Base-by-base conservation (phyloP, 2,113 vertebrate species). In the Cyanistes caeruleus region DNA sequence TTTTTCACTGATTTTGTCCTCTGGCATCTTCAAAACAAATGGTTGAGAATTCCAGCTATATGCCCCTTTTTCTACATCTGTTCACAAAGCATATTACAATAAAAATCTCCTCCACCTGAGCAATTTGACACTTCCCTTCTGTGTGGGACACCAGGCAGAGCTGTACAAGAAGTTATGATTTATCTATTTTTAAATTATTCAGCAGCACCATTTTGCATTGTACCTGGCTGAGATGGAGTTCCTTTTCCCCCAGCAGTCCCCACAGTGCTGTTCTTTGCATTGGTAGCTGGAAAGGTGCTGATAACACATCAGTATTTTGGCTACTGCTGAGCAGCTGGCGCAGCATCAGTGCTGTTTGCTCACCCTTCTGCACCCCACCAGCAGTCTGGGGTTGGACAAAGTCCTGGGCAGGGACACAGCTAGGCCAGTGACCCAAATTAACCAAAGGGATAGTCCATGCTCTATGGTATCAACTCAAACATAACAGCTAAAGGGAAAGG, bases 281-380 rank as follows among this genome's bases (percentile, higher is more conserved):
- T 25, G 48, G 55, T 53, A 31, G 11, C 62, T 48, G 56, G n/a
- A 31, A 48, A 62, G 55, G n/a, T 53, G 39, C 41, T 53, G 62
- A 21, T 41, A 53, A 27, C 78, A 41, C n/a, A 41, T 20, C 6
- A 4, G 30, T 25, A 2, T 68, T 75, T 53, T 53, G 46, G 46
- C 11, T 31, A 4, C 39, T 53, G 46, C 33, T 41, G 62, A 53
- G 39, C 39, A 53, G 15, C 28, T 46, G 39, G 16, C 53, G 39
- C 53, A 68, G 24, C 24, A 41, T 15, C n/a, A 48, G 28, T 0
- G 0, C 46, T 24, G 46, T 41, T 46, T n/a, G 11, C 27, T 60
- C 69, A 60, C 1, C 28, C 25, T 39, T 37, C 37, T 24, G 21
- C 33, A 19, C 35, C 37, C 28, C 46, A 52, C 14, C 77, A n/a